Conservation (phyloP, 2,797 vertebrate genomes). For the Argentina silus region DNA sequence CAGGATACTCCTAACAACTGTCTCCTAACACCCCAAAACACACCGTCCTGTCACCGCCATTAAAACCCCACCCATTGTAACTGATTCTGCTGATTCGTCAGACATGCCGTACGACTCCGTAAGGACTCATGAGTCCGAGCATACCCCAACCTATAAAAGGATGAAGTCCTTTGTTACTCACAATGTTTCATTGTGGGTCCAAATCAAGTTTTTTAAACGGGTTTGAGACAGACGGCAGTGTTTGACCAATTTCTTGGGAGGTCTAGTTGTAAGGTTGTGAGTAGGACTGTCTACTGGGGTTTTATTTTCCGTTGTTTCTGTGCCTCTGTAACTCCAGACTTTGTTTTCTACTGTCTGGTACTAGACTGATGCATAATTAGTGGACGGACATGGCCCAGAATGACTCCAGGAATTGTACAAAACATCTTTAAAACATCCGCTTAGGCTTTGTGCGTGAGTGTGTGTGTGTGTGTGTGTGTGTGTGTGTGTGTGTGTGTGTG, state of each 20-base stretch:
- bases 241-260: constrained; percentile 1
- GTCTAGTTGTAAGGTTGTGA: neutral
- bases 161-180: neutral
- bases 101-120: neutral
- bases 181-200: neutral
- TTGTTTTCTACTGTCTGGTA: constrained; percentile 48
- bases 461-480: no score
- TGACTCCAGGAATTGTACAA: constrained; percentile 13
- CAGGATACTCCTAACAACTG: neutral
- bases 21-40: no score
- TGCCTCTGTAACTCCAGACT: constrained; percentile 17
- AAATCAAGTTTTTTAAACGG: neutral
- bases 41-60: no score
- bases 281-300: constrained; percentile 12
- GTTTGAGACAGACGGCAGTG: constrained; percentile 34
- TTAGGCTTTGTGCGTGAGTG: constrained; percentile 22
- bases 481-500: no score
- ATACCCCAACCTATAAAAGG: neutral
- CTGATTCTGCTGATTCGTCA: no score
- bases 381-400: constrained; percentile 49
- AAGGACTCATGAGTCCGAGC: neutral
- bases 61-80: no score
- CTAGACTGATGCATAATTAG: constrained; percentile 49
- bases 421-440: constrained; percentile 12
- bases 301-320: constrained; percentile 22